Percentiles rank a stretch among this genome's conserved stretches.
These are phyloP conservation scores for Papilio gigon DNA, from an alignment of 2,888 invertebrate genomes.

Conservation along the genomic window DNA sequence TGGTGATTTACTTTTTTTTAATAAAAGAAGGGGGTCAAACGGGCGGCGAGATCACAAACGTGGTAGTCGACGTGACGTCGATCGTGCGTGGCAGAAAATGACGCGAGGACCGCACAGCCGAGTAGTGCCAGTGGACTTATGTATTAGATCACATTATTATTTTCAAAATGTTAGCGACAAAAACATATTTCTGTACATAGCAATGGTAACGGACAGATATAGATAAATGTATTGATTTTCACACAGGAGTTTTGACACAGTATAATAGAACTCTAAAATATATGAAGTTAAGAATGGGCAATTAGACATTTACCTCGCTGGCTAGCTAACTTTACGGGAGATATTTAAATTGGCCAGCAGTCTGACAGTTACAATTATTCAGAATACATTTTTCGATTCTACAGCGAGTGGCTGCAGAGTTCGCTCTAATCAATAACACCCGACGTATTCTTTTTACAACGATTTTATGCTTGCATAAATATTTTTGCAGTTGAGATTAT, in stretches of 20 bases:
- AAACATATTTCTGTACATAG: no score
- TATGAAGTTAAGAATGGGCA: neutral
- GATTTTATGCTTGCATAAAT: neutral
- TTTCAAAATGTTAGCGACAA: no score
- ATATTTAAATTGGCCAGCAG: neutral
- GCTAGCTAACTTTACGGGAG: neutral
- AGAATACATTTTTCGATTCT: constrained; percentile 17
- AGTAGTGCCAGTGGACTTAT: no score
- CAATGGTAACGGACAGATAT: neutral
- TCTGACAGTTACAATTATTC: constrained; percentile 1
- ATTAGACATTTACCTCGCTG: neutral
- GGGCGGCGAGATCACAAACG: no score
- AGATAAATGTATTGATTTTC: neutral
- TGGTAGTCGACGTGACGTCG: no score
- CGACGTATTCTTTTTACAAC: neutral
- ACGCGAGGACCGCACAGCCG: no score
- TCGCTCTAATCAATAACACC: constrained; percentile 3
- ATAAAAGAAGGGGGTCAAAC: no score
- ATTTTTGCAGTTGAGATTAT: neutral
- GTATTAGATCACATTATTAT: no score
- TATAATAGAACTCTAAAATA: neutral
- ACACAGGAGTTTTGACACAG: neutral
- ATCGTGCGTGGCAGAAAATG: no score
- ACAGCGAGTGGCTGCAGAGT: neutral
- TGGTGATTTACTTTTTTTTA: no score